Conservation (phyloP, 2,888 invertebrate species). For the Crepidodera aurea region DNA sequence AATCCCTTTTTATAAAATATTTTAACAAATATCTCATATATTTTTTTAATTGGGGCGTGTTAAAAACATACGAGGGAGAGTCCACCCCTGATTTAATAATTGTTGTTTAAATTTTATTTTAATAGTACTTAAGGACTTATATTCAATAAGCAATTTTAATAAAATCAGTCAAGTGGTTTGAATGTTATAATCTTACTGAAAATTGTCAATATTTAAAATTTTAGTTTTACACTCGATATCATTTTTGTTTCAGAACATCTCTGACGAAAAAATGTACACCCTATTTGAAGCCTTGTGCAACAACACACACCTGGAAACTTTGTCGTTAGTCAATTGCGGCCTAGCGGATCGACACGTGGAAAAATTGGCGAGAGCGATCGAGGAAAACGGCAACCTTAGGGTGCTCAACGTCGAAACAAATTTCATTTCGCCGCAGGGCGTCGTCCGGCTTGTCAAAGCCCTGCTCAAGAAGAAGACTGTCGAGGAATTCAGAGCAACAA, state of each 20-base stretch:
- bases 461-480: constrained; percentile 86
- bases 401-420: constrained; percentile 96
- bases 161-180: no score
- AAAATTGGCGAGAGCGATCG: constrained; percentile 83
- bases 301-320: constrained; percentile 90
- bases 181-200: no score
- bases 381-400: constrained; percentile 79
- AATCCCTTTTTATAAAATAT: no score
- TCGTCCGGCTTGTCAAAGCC: constrained; percentile 86
- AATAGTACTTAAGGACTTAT: no score
- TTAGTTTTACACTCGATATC: no score
- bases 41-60: no score
- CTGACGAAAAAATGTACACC: constrained; percentile 91
- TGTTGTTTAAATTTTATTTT: no score
- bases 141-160: no score
- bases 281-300: constrained; percentile 86
- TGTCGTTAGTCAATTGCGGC: constrained; percentile 93
- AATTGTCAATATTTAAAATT: no score
- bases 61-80: no score
- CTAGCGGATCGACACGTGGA: constrained; percentile 88
- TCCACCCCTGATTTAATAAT: no score
- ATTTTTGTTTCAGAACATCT: constrained; percentile 82
- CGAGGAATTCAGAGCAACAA: constrained; percentile 95
- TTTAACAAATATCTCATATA: no score
- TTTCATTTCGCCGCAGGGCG: constrained; percentile 89